Evolutionary conservation across 1,140 invertebrate species (phyloP).

Genomic region (Rhynchophorus ferrugineus): DNA sequence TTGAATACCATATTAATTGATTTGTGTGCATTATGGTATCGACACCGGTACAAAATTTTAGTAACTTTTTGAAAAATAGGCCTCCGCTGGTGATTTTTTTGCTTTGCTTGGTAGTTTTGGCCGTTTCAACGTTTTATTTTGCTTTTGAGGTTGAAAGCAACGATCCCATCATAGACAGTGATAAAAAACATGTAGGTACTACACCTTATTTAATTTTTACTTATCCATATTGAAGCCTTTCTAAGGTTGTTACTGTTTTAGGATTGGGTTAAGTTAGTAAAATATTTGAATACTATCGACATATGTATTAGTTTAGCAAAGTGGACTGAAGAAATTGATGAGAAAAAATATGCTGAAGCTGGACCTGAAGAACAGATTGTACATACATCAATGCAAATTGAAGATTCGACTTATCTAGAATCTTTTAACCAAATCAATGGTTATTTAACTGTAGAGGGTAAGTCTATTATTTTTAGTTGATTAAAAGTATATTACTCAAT

Average conservation of each 20-base stretch:
- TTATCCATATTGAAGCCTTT: background rate
- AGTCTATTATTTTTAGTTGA: background rate
- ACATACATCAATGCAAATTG: conserved; percentile 1
- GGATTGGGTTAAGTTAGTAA: conserved; percentile 12
- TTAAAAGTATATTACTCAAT: too few species aligned
- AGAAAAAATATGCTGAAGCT: background rate
- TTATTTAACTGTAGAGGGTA: conserved; percentile 13
- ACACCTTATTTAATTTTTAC: background rate
- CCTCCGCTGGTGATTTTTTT: conserved; percentile 14
- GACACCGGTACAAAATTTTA: conserved; percentile 15
- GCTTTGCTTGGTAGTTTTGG: conserved; percentile 10
- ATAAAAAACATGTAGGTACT: conserved; percentile 13
- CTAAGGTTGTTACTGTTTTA: conserved; percentile 1
- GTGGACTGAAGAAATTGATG: conserved; percentile 9
- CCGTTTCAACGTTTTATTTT: conserved; percentile 15
- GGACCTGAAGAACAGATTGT: conserved; percentile 2
- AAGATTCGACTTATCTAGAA: background rate
- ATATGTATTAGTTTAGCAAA: conserved; percentile 3
- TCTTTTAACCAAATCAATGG: conserved; percentile 4
- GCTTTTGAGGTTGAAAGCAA: conserved; percentile 11
- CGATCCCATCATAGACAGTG: conserved; percentile 6
- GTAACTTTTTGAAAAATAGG: conserved; percentile 13
- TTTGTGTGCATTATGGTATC: conserved; percentile 11
- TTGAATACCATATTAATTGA: too few species aligned
- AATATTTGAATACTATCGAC: conserved; percentile 13